Evolutionary conservation across 2,797 vertebrate species (phyloP).

Genomic region (Typhlichthys eigenmanni): DNA sequence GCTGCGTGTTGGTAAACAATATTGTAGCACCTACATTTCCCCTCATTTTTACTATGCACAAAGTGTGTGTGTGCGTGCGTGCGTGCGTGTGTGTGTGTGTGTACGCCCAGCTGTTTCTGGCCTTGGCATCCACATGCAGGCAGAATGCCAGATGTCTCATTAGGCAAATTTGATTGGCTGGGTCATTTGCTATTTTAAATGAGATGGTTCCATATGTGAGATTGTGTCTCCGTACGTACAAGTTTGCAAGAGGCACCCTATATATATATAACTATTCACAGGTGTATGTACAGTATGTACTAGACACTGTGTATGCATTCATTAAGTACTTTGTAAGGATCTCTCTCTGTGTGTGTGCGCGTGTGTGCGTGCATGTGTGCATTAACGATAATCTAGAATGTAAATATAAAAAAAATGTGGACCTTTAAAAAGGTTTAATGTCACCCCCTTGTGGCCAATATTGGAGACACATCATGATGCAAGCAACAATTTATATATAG

Average conservation of each 20-base stretch:
- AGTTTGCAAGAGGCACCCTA: constrained; percentile 60
- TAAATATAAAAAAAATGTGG: too few species aligned
- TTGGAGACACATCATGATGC: neutral
- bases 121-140: constrained; percentile 70
- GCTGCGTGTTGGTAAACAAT: neutral
- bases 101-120: constrained; percentile 69
- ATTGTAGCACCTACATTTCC: constrained; percentile 25
- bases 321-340: constrained; percentile 21
- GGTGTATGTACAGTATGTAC: constrained; percentile 52
- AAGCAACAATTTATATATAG: too few species aligned
- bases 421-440: constrained; percentile 18
- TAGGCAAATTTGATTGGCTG: constrained; percentile 77
- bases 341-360: constrained; percentile 4
- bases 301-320: constrained; percentile 50
- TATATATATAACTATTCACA: constrained; percentile 64
- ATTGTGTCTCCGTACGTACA: constrained; percentile 24
- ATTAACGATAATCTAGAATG: too few species aligned
- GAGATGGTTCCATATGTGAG: constrained; percentile 65
- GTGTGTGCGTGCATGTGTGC: neutral
- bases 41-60: constrained; percentile 1
- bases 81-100: constrained; percentile 14
- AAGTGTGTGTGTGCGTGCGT: constrained; percentile 8
- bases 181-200: constrained; percentile 66
- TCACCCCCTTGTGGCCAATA: constrained; percentile 49
- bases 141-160: constrained; percentile 77